A percentile compares a stretch with the other conserved stretches of the same genome.
phyloP scores from a whole-genome alignment of 2,113 vertebrate genomes.

The Platysternon megacephalum region DNA sequence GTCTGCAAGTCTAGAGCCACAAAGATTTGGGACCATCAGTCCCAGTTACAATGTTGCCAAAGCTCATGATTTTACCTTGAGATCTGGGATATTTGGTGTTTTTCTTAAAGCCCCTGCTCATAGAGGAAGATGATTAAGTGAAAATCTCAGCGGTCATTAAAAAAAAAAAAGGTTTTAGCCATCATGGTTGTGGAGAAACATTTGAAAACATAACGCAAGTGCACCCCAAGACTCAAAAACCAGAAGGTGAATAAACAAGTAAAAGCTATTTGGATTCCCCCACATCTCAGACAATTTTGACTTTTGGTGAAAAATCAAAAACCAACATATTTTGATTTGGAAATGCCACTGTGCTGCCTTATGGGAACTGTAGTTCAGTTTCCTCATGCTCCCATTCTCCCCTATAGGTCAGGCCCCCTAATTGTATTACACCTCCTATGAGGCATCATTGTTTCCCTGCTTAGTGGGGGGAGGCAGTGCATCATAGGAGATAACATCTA shows the following conservation, averaged over 20 bases:
- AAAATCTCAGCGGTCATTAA: no score
- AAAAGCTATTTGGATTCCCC: no score
- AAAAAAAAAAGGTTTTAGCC: no score
- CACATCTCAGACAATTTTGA: background rate
- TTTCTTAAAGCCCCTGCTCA: no score
- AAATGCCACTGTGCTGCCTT: background rate
- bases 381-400: background rate
- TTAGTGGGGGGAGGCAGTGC: background rate
- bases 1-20: background rate
- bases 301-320: slow-evolving; percentile 34
- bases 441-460: background rate
- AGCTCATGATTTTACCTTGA: background rate
- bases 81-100: no score
- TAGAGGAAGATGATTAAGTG: no score
- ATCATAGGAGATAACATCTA: background rate
- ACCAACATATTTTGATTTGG: background rate
- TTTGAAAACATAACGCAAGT: no score
- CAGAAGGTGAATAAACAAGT: no score
- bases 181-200: no score
- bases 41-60: background rate
- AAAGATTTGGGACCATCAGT: background rate
- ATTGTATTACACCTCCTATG: no score
- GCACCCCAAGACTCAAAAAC: no score
- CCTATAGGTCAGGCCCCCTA: no score
- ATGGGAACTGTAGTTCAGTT: slow-evolving; percentile 9